Conservation (phyloP, 2,113 vertebrate genomes). For the Paraplagusia blochii region DNA sequence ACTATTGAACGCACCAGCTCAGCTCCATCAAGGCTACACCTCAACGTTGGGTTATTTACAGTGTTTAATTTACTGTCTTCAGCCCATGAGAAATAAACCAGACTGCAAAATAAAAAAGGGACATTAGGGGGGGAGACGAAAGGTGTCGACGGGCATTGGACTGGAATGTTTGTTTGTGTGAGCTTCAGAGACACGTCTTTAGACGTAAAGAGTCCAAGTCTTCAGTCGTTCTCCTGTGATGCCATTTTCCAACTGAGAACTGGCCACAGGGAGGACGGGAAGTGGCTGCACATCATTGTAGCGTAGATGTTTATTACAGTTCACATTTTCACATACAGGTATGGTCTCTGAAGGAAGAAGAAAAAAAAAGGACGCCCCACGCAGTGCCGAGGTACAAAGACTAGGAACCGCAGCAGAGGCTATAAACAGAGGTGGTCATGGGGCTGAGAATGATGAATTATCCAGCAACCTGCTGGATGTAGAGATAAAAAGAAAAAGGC, state of each 20-base stretch:
- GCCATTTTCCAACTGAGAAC: constrained; percentile 12
- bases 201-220: constrained; percentile 14
- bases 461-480: constrained; percentile 33
- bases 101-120: constrained; percentile 21
- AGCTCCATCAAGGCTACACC: constrained; percentile 49
- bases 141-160: constrained; percentile 3
- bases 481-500: constrained; percentile 32
- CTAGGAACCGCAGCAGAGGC: constrained; percentile 29
- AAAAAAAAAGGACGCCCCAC: constrained; percentile 15
- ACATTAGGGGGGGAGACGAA: neutral
- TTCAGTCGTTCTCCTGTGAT: constrained; percentile 9
- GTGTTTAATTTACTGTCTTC: constrained; percentile 35
- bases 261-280: constrained; percentile 6
- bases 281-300: constrained; percentile 19
- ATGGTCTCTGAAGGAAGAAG: constrained; percentile 12
- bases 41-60: constrained; percentile 55
- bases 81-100: constrained; percentile 45
- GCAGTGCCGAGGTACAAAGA: constrained; percentile 37
- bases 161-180: neutral
- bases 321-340: constrained; percentile 11
- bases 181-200: constrained; percentile 22
- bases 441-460: constrained; percentile 19
- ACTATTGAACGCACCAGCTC: constrained; percentile 41
- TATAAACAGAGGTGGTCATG: constrained; percentile 44
- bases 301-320: constrained; percentile 19